phyloP scores from a whole-genome alignment of 2,797 vertebrate species.

The Sphenopsis melanotis region DNA sequence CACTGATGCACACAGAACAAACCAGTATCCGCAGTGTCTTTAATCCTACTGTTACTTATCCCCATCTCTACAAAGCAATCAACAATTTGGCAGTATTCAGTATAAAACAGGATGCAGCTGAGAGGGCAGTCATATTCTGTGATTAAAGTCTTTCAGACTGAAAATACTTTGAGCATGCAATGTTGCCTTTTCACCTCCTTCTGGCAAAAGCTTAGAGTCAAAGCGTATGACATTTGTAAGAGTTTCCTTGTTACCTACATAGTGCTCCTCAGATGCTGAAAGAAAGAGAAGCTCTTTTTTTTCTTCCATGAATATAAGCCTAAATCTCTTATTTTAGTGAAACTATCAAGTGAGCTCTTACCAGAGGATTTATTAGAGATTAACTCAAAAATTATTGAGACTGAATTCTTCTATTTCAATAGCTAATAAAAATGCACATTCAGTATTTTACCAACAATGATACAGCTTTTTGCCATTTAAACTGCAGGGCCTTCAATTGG shows the following conservation, averaged over 20 bases:
- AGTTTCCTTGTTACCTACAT: neutral
- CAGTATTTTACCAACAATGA: neutral
- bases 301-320: neutral
- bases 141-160: neutral
- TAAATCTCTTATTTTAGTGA: neutral
- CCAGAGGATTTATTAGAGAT: neutral
- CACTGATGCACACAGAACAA: neutral
- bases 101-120: neutral
- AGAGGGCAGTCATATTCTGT: neutral
- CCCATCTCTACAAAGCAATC: neutral
- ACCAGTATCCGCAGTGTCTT: neutral
- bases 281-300: neutral
- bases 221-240: neutral
- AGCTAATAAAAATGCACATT: neutral
- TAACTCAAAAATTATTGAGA: neutral
- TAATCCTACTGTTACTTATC: slow-evolving; percentile 21
- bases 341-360: neutral
- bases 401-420: neutral
- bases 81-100: neutral
- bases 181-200: neutral
- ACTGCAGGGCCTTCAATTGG: neutral
- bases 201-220: neutral
- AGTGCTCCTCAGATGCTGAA: neutral
- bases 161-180: neutral
- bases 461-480: neutral